phyloP scores from a whole-genome alignment of 2,888 invertebrate species.

The Machimus atricapillus region DNA sequence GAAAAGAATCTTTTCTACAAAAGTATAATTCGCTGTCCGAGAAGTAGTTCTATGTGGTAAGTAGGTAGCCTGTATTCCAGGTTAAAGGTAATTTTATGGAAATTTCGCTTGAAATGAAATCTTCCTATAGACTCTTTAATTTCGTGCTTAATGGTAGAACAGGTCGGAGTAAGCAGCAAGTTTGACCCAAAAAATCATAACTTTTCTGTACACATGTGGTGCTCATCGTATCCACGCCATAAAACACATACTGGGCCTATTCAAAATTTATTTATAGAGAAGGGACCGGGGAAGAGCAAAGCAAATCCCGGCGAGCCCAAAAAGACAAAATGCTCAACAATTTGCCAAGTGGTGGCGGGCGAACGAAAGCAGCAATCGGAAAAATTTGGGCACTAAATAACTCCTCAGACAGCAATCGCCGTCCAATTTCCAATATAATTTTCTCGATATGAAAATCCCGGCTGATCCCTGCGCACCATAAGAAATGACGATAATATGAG shows the following conservation, averaged over 20 bases:
- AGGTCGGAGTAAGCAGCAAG: background rate
- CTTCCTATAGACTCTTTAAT: background rate
- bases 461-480: background rate
- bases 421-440: conserved; percentile 19
- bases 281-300: background rate
- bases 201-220: background rate
- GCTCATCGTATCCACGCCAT: background rate
- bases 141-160: background rate
- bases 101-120: background rate
- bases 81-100: too few species aligned
- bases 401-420: background rate
- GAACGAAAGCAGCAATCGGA: background rate
- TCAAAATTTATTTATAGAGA: background rate
- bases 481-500: conserved; percentile 8
- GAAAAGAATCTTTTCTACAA: background rate
- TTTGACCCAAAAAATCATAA: background rate
- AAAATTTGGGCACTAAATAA: conserved; percentile 20
- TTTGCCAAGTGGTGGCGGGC: background rate
- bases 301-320: background rate
- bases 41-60: too few species aligned
- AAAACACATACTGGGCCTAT: background rate
- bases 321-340: background rate
- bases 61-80: too few species aligned
- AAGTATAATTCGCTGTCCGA: background rate
- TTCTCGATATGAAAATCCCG: conserved; percentile 22